Conservation (phyloP, 2,113 vertebrate species). For the Phodopus roborovskii region DNA sequence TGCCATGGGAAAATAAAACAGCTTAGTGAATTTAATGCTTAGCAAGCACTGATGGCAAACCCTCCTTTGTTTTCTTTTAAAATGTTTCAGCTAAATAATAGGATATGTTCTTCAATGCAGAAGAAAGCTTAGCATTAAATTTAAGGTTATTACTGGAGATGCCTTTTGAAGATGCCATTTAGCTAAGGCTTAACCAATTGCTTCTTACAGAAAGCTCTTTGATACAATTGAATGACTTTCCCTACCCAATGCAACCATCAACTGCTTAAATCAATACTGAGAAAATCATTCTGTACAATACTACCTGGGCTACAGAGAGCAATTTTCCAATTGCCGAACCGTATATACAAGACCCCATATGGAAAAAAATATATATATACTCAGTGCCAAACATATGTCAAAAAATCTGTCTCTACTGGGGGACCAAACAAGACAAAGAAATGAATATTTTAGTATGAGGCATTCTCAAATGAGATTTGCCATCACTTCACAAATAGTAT, state of each 20-base stretch:
- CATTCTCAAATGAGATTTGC: neutral
- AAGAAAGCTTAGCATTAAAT: conserved; percentile 68
- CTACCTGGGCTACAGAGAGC: conserved; percentile 43
- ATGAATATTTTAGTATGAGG: neutral
- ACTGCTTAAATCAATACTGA: conserved; percentile 61
- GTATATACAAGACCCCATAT: neutral
- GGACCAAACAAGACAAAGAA: neutral
- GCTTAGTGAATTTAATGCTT: conserved; percentile 54
- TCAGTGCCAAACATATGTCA: conserved; percentile 18
- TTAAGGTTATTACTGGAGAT: conserved; percentile 59
- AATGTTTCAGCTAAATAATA: conserved; percentile 39
- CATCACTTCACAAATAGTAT: neutral
- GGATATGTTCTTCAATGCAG: conserved; percentile 2
- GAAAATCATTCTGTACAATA: conserved; percentile 48
- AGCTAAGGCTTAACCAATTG: conserved; percentile 56
- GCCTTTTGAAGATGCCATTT: conserved; percentile 61
- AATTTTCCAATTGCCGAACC: conserved; percentile 53
- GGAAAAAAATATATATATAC: conserved; percentile 9
- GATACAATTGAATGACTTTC: conserved; percentile 62
- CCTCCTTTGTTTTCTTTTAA: conserved; percentile 55
- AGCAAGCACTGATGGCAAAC: conserved; percentile 34
- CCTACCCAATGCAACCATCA: conserved; percentile 58
- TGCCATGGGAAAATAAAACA: neutral
- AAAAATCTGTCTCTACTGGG: neutral
- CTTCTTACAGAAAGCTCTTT: conserved; percentile 64